Conservation (phyloP, 92 coral and sea anemone genomes). For the Phymanthus crucifer region DNA sequence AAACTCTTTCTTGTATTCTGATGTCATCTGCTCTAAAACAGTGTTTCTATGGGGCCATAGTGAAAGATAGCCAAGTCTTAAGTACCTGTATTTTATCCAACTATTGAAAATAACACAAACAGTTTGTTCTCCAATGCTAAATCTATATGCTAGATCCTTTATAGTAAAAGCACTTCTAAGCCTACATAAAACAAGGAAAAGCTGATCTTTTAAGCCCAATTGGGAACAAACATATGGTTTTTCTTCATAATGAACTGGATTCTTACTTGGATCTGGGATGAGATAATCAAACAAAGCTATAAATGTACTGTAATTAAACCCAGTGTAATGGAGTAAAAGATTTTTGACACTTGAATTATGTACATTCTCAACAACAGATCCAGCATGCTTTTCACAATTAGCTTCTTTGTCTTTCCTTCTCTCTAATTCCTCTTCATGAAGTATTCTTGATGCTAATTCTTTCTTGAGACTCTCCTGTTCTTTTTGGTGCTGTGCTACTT, state of each 20-base stretch:
- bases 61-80: slow-evolving; percentile 19
- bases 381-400: neutral
- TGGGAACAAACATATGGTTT: slow-evolving; percentile 15
- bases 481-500: neutral
- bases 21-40: slow-evolving; percentile 38
- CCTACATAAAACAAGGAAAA: slow-evolving; percentile 27
- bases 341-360: slow-evolving; percentile 13
- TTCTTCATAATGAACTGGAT: slow-evolving; percentile 17
- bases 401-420: neutral
- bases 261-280: slow-evolving; percentile 13
- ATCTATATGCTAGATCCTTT: slow-evolving; percentile 27
- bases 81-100: slow-evolving; percentile 24
- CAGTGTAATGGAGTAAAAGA: slow-evolving; percentile 15
- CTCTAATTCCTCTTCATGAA: neutral
- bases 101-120: slow-evolving; percentile 24
- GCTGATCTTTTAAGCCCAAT: slow-evolving; percentile 13
- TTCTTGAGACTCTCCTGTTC: neutral
- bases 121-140: slow-evolving; percentile 17
- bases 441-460: neutral
- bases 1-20: slow-evolving; percentile 35
- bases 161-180: slow-evolving; percentile 21
- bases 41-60: slow-evolving; percentile 35
- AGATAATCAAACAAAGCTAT: slow-evolving; percentile 11
- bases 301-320: slow-evolving; percentile 19
- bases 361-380: slow-evolving; percentile 14